A percentile compares a stretch with the other conserved stretches of the same genome.
These are phyloP conservation scores for Rhabdomys dilectus DNA, from an alignment of 2,113 vertebrate genomes.

Conservation along the genomic window DNA sequence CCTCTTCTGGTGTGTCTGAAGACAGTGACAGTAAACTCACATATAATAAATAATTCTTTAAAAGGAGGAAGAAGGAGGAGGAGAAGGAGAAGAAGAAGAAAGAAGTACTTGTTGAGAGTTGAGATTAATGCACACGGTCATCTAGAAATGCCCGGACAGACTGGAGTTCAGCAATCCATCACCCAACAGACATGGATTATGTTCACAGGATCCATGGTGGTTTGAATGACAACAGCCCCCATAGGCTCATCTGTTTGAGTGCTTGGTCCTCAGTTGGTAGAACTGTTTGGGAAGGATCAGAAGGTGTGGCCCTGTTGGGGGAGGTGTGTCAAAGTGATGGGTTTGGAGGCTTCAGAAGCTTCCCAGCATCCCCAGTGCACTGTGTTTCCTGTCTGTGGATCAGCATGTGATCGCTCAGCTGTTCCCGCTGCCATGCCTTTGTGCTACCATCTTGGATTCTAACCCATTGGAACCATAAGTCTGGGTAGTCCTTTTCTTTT, in stretches of 20 bases:
- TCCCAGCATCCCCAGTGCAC: not conserved
- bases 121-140: not conserved
- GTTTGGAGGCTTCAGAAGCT: not conserved
- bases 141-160: slow-evolving; percentile 45
- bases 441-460: not conserved
- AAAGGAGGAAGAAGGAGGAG: too few species aligned
- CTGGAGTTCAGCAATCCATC: not conserved
- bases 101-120: slow-evolving; percentile 21
- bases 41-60: too few species aligned
- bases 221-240: not conserved
- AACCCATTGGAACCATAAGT: not conserved
- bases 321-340: not conserved
- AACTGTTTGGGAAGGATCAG: not conserved
- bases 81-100: too few species aligned
- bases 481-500: not conserved
- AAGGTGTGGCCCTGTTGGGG: not conserved
- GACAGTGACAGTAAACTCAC: too few species aligned
- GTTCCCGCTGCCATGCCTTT: not conserved
- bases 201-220: not conserved
- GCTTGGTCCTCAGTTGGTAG: not conserved
- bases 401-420: too few species aligned
- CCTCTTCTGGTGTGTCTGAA: too few species aligned
- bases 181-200: not conserved
- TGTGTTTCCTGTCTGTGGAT: not conserved
- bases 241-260: not conserved